A percentile compares a stretch with the other conserved stretches of the same genome.
Evolutionary conservation across 2,888 invertebrate genomes (phyloP).

Genomic region (Malachius bipustulatus): DNA sequence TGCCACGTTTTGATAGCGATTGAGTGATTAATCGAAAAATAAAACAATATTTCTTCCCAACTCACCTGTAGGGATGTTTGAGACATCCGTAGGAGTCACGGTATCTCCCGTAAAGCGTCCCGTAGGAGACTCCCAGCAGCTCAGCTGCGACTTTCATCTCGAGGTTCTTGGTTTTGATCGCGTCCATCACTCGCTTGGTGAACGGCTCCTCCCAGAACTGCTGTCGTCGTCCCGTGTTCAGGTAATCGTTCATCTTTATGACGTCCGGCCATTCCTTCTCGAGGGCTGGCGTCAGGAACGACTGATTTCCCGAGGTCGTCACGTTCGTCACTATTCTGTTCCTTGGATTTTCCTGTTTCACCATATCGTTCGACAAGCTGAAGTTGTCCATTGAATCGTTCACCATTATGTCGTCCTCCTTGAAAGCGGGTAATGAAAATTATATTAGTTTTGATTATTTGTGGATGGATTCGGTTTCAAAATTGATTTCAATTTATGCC

Average conservation of each 20-base stretch:
- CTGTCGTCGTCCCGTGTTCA: slow-evolving; percentile 73
- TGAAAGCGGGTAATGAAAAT: background rate
- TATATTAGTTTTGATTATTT: background rate
- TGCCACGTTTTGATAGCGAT: no score
- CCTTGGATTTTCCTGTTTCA: slow-evolving; percentile 20
- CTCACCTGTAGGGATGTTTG: slow-evolving; percentile 74
- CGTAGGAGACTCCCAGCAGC: slow-evolving; percentile 80
- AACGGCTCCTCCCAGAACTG: slow-evolving; percentile 91
- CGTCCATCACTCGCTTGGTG: slow-evolving; percentile 79
- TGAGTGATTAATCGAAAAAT: no score
- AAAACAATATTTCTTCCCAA: no score
- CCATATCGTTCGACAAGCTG: slow-evolving; percentile 19
- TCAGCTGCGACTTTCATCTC: slow-evolving; percentile 92
- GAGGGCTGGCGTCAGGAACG: slow-evolving; percentile 32
- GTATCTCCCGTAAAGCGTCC: slow-evolving; percentile 80
- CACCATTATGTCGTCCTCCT: slow-evolving; percentile 25
- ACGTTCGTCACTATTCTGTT: slow-evolving; percentile 28
- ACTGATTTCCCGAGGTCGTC: slow-evolving; percentile 26
- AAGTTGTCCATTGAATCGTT: slow-evolving; percentile 27
- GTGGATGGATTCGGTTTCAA: background rate
- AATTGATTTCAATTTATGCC: no score
- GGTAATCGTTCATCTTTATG: slow-evolving; percentile 75
- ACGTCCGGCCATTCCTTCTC: slow-evolving; percentile 51
- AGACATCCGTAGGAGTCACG: slow-evolving; percentile 81
- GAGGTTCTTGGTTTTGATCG: slow-evolving; percentile 77